These are phyloP conservation scores for Dermochelys coriacea DNA, from an alignment of 2,797 vertebrate species.

Conservation along the genomic window DNA sequence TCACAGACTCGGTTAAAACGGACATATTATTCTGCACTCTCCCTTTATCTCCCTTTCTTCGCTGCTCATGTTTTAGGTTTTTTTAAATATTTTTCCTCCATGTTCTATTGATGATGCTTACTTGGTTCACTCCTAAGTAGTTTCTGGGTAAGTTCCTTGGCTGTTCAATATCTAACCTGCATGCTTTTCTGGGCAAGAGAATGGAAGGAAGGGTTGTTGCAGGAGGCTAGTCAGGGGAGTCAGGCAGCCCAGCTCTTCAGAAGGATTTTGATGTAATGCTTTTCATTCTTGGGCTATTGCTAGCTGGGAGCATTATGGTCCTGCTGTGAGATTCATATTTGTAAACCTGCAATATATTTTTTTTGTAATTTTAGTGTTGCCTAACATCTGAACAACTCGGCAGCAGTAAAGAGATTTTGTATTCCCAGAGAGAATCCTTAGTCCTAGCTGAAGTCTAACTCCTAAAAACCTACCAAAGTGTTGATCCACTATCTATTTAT, in stretches of 20 bases:
- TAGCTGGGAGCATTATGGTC: not conserved
- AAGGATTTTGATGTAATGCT: not conserved
- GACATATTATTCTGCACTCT: not conserved
- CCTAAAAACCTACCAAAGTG: not conserved
- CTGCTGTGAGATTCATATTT: not conserved
- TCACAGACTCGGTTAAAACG: not conserved
- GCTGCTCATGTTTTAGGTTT: not conserved
- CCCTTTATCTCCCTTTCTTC: not conserved
- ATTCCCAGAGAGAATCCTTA: not conserved
- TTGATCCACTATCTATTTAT: not conserved
- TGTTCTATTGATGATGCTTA: not conserved
- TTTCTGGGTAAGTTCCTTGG: not conserved
- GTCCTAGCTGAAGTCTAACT: not conserved
- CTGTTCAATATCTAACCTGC: not conserved
- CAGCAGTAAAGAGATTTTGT: not conserved
- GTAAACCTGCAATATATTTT: not conserved
- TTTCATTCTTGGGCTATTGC: not conserved
- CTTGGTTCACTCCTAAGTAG: not conserved
- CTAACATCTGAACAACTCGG: not conserved
- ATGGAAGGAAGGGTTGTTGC: not conserved
- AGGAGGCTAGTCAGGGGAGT: not conserved
- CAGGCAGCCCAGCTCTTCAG: not conserved
- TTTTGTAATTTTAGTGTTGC: not conserved
- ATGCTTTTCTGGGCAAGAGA: not conserved
- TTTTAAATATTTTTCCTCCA: not conserved